Conservation (phyloP, 2,888 invertebrate genomes). For the Slavum lentiscoides region DNA sequence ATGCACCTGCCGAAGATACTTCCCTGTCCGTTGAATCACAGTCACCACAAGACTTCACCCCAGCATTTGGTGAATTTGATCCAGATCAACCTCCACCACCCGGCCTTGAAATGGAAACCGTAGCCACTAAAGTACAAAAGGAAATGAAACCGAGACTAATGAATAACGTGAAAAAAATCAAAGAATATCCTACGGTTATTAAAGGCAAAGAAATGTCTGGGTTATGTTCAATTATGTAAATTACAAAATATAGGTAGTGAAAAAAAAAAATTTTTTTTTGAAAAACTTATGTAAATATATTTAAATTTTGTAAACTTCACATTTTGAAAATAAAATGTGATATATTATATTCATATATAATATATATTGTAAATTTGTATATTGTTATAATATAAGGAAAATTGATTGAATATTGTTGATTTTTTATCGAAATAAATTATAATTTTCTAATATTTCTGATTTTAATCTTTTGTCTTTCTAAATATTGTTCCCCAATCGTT, state of each 20-base stretch:
- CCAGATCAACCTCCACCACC: constrained; percentile 65
- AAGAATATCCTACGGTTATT: constrained; percentile 71
- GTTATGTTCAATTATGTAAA: constrained; percentile 83
- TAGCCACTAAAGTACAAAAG: constrained; percentile 36
- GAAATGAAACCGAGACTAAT: constrained; percentile 59
- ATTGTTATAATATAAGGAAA: constrained; percentile 9
- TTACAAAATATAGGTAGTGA: not conserved
- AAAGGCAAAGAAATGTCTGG: constrained; percentile 82
- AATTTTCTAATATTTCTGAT: constrained; percentile 29
- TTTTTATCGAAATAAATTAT: constrained; percentile 50
- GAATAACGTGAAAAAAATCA: constrained; percentile 67
- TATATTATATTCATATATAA: not conserved
- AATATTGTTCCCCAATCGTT: not conserved
- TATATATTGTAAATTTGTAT: constrained; percentile 15
- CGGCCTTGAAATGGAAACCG: constrained; percentile 61
- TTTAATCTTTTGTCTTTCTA: constrained; percentile 3
- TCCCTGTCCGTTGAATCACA: constrained; percentile 9
- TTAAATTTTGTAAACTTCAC: constrained; percentile 28
- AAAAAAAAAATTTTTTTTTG: not conserved
- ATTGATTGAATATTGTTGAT: constrained; percentile 31
- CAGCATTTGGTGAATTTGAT: constrained; percentile 47
- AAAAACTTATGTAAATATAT: constrained; percentile 14
- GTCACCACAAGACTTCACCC: constrained; percentile 43
- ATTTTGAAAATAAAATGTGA: constrained; percentile 6
- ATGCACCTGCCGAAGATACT: not conserved